Percentiles rank a stretch among this genome's conserved stretches.
Evolutionary conservation across 2,113 vertebrate genomes (phyloP).

Genomic region (Cichladusa arquata): DNA sequence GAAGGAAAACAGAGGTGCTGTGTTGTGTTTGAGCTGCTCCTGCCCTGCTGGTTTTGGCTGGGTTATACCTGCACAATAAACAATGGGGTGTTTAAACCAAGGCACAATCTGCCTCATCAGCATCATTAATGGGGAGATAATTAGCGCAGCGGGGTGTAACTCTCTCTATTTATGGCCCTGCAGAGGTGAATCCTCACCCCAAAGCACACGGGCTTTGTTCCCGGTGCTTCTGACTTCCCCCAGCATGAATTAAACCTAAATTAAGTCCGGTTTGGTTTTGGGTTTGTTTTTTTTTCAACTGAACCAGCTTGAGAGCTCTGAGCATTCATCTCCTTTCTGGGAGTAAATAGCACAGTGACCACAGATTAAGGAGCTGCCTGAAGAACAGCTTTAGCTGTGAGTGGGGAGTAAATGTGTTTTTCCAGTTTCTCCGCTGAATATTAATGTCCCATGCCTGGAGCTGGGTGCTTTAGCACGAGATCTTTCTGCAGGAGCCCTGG

Average conservation of each 20-base stretch:
- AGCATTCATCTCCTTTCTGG: neutral
- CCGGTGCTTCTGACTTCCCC: neutral
- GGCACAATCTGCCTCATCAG: neutral
- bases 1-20: neutral
- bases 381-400: constrained; percentile 33
- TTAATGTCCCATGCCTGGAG: neutral
- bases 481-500: neutral
- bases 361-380: constrained; percentile 23
- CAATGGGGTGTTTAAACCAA: neutral
- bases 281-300: neutral
- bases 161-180: neutral
- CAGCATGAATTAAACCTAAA: neutral
- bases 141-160: neutral
- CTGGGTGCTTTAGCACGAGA: neutral
- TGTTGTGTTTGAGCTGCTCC: neutral
- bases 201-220: neutral
- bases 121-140: neutral
- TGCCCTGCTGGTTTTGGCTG: neutral
- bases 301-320: neutral
- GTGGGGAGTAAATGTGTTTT: constrained; percentile 39
- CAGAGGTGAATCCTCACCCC: neutral
- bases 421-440: neutral
- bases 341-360: constrained; percentile 20
- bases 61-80: neutral
- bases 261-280: neutral